Evolutionary conservation across 30 jellyfish, hydroid and myxozoan species (phyloP).

Genomic region (Aurelia aurita): DNA sequence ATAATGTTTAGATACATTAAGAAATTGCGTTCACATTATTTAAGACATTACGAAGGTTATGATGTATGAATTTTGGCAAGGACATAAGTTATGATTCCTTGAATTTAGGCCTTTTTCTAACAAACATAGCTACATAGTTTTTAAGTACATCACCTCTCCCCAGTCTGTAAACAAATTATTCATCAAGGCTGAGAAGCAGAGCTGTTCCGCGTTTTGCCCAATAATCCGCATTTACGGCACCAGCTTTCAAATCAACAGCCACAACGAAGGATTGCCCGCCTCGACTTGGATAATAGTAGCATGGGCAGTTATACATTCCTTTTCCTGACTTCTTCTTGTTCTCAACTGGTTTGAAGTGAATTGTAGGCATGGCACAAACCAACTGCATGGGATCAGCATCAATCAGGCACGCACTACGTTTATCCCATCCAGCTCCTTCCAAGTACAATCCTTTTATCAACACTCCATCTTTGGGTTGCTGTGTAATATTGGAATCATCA

Average conservation of each 20-base stretch:
- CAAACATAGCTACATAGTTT: too few species aligned
- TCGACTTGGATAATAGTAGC: constrained; percentile 95
- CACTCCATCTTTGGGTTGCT: constrained; percentile 98
- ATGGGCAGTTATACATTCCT: constrained; percentile 93
- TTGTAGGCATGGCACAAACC: constrained; percentile 93
- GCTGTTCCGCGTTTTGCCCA: constrained; percentile 99
- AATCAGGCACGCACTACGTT: constrained; percentile 79
- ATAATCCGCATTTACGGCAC: constrained; percentile 87
- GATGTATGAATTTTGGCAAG: too few species aligned
- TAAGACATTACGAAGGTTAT: too few species aligned
- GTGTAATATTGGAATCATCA: constrained; percentile 90
- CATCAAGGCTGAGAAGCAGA: constrained; percentile 93
- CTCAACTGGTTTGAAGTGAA: constrained; percentile 94
- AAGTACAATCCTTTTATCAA: constrained; percentile 84
- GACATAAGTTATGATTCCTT: too few species aligned
- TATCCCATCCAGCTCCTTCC: constrained; percentile 99
- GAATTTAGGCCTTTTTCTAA: too few species aligned
- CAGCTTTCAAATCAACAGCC: constrained; percentile 94
- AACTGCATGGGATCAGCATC: constrained; percentile 99
- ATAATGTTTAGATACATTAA: too few species aligned
- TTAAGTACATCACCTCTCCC: too few species aligned
- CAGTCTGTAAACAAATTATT: constrained; percentile 4
- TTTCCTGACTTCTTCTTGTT: constrained; percentile 91
- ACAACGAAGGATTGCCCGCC: constrained; percentile 92
- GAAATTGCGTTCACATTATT: too few species aligned